Base-by-base conservation (phyloP, 2,888 invertebrate genomes). In the Troides aeacus region DNA sequence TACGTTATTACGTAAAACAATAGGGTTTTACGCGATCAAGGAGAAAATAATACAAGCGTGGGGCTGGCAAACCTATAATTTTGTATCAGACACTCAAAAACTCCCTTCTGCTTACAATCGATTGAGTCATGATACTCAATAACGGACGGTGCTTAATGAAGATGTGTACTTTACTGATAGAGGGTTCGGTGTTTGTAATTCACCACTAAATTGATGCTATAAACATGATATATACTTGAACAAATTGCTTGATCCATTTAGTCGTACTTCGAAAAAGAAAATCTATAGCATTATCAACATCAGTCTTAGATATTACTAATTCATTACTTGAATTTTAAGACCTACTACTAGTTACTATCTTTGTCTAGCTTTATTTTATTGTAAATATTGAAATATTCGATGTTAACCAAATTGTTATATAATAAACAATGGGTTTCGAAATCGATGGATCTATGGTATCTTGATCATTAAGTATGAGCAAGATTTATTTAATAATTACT, bases 41-140 rank as follows among this genome's bases (percentile, higher is more conserved):
- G 68, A 71, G 72, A 30, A 50, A 17, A 39, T 74, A 77, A 76
- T 73, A 72, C 73, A 72, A 79, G 79, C 75, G 75, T 81, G 81
- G 84, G 84, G 83, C 75, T 77, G 73, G 72, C 73, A 73, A 86
- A 86, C 88, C 85, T 84, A 86, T 83, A 87, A 88, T 89, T 88
- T 90, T 78, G 79, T 74, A 78, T 76, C 82, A 86, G 86, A 88
- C 86, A 87, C 86, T 88, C 81, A 74, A 82, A 50, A 80, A 80
- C 81, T 83, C 82, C 83, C 81, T 82, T 79, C 80, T 79, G 77
- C 77, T 77, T 74, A 74, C 71, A 73, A 81, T 85, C 86, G 83
- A 92, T 92, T 89, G 89, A 92, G 91, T 87, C 89, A 90, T 92
- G 88, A 89, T 82, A 78, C 80, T 75, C 79, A 79, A 81, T 86